A percentile compares a stretch with the other conserved stretches of the same genome.
These are phyloP conservation scores for Alexandromys oeconomus DNA, from an alignment of 2,797 vertebrate species.

Conservation along the genomic window DNA sequence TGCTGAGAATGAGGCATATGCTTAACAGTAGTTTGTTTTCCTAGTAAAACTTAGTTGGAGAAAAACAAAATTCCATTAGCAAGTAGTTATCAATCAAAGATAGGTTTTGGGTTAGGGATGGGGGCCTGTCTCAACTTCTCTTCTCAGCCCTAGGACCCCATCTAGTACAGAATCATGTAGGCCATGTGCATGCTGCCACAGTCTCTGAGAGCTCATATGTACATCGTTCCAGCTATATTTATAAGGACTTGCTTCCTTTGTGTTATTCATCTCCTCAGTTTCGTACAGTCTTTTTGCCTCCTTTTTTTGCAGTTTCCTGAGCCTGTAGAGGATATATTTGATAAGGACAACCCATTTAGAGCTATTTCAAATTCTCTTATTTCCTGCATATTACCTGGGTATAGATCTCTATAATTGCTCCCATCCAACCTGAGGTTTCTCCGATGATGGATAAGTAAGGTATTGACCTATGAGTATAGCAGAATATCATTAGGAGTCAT, in stretches of 20 bases:
- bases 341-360: background rate
- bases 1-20: background rate
- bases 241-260: background rate
- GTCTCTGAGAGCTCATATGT: background rate
- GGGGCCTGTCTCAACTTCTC: background rate
- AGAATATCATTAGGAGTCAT: background rate
- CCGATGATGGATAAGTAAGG: background rate
- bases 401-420: background rate
- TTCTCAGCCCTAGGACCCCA: background rate
- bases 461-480: background rate
- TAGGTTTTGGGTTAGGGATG: background rate
- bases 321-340: background rate
- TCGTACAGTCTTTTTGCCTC: background rate
- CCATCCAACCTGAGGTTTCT: background rate
- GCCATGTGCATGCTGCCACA: background rate
- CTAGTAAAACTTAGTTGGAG: background rate
- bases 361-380: background rate
- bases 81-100: background rate
- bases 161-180: background rate
- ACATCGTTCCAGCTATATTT: background rate
- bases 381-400: background rate
- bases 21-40: background rate
- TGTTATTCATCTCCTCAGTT: background rate
- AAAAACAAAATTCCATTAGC: background rate
- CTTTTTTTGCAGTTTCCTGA: background rate